These are phyloP conservation scores for Naso thynnoides DNA, from an alignment of 2,797 vertebrate genomes.

Conservation along the genomic window DNA sequence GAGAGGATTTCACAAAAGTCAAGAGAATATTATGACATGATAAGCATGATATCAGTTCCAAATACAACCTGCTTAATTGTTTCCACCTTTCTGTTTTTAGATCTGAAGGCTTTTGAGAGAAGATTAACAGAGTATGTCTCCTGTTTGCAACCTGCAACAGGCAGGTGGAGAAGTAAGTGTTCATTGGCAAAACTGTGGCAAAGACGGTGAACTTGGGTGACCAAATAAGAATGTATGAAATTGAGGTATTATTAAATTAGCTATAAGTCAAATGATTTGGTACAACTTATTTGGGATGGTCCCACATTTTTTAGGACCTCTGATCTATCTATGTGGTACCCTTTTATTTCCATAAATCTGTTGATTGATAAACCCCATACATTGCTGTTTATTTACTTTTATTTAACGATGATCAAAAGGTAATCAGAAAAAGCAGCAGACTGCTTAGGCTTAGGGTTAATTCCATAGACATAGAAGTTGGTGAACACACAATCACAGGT, in stretches of 20 bases:
- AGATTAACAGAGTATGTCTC: slow-evolving; percentile 98
- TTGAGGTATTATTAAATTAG: too few relatives aligned
- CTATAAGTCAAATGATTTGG: too few relatives aligned
- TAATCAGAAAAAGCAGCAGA: not conserved
- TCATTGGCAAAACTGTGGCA: not conserved
- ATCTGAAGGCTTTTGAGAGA: slow-evolving; percentile 99
- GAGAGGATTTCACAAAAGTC: too few relatives aligned
- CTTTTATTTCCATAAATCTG: not conserved
- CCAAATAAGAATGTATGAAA: too few relatives aligned
- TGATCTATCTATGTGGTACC: too few relatives aligned
- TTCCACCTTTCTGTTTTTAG: slow-evolving; percentile 78
- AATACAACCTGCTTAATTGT: not conserved
- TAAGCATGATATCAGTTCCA: not conserved
- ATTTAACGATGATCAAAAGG: too few relatives aligned
- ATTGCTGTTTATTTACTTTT: not conserved
- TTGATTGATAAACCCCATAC: not conserved
- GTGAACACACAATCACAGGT: not conserved
- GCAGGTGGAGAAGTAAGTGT: slow-evolving; percentile 98
- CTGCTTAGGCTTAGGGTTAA: not conserved
- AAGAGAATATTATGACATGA: not conserved
- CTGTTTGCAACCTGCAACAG: slow-evolving; percentile 97
- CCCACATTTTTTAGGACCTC: too few relatives aligned
- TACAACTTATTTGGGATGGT: too few relatives aligned
- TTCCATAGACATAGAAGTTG: not conserved
- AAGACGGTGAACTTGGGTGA: not conserved